These are phyloP conservation scores for Ptychadena robeensis DNA, from an alignment of 2,797 vertebrate genomes.

Conservation along the genomic window DNA sequence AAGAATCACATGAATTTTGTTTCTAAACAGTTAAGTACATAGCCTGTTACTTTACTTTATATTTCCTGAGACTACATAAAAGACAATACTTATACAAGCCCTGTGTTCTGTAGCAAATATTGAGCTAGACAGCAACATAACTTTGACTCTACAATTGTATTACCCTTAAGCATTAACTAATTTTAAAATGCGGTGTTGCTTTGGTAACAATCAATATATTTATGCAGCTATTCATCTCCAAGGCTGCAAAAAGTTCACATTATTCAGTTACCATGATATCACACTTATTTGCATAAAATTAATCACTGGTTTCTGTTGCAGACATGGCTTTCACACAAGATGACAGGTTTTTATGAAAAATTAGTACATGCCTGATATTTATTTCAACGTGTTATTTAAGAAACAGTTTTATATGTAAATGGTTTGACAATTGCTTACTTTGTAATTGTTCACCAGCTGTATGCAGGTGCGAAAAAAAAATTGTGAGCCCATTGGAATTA, in stretches of 20 bases:
- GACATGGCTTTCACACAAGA: neutral
- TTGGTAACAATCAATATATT: conserved; percentile 40
- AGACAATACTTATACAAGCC: neutral
- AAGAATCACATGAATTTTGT: neutral
- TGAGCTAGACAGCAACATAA: neutral
- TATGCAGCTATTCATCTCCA: conserved; percentile 24
- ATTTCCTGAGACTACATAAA: neutral
- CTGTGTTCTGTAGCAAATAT: neutral
- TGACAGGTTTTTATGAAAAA: neutral
- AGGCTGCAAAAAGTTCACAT: conserved; percentile 17
- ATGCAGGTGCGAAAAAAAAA: too few species aligned
- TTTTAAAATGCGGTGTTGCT: conserved; percentile 32
- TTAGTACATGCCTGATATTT: neutral
- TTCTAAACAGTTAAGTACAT: neutral
- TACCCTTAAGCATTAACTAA: conserved; percentile 13
- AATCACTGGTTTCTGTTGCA: conserved; percentile 3
- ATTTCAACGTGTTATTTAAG: neutral
- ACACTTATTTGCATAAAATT: conserved; percentile 19
- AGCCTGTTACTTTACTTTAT: neutral
- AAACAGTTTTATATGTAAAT: neutral
- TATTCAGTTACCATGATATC: conserved; percentile 21
- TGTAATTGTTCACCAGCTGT: too few species aligned
- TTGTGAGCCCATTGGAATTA: too few species aligned
- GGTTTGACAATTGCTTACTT: too few species aligned
- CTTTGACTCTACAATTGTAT: conserved; percentile 3